A percentile compares a stretch with the other conserved stretches of the same genome.
Conservation (phyloP, 2,797 vertebrate genomes). For the Hypotaenidia philippensis region DNA sequence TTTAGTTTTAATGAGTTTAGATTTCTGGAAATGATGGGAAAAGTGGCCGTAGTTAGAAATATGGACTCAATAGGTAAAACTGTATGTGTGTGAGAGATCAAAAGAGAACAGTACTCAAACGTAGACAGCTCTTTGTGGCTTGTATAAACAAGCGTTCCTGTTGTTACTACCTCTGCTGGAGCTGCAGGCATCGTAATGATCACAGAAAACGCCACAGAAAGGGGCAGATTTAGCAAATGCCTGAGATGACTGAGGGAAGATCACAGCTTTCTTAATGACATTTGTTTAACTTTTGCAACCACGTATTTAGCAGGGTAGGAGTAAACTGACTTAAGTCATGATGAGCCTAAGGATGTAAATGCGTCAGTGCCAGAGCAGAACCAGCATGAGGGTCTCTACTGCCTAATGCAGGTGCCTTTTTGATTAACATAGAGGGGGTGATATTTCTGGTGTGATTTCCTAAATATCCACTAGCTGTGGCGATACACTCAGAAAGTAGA, state of each 20-base stretch:
- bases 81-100: constrained; percentile 24
- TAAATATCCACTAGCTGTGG: background rate
- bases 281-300: constrained; percentile 46
- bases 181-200: constrained; percentile 60
- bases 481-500: background rate
- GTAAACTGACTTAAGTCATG: background rate
- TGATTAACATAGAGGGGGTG: background rate
- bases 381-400: rapidly evolving
- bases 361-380: background rate
- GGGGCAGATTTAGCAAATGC: constrained; percentile 59
- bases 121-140: constrained; percentile 55
- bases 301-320: constrained; percentile 23
- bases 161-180: constrained; percentile 52
- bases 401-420: background rate
- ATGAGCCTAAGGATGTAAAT: background rate
- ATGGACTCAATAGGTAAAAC: background rate
- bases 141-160: constrained; percentile 70
- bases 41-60: background rate
- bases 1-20: background rate
- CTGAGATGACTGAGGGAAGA: constrained; percentile 50
- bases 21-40: background rate
- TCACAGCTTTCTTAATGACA: constrained; percentile 49
- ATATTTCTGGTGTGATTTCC: background rate
- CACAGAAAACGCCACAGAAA: constrained; percentile 47
- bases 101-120: constrained; percentile 35